Percentiles rank a stretch among this genome's conserved stretches.
Conservation (phyloP, 2,797 vertebrate species). For the Sternarchorhynchus goeldii region DNA sequence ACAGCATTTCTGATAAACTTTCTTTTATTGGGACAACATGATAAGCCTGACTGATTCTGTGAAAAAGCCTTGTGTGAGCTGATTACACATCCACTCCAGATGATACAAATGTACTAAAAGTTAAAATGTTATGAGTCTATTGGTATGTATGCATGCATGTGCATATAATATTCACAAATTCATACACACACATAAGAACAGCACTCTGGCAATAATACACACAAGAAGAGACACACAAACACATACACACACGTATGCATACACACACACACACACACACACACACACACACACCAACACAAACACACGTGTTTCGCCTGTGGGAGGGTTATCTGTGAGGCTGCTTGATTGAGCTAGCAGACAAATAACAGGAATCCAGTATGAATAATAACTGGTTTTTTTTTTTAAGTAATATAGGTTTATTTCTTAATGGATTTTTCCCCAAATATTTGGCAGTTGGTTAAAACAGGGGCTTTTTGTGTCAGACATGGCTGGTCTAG, state of each 20-base stretch:
- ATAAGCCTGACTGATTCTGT: conserved; percentile 1
- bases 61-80: neutral
- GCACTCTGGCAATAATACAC: no score
- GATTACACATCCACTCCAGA: neutral
- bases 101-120: neutral
- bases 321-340: conserved; percentile 29
- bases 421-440: conserved; percentile 5
- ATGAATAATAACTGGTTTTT: conserved; percentile 46
- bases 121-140: neutral
- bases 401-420: conserved; percentile 17
- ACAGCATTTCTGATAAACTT: conserved; percentile 43
- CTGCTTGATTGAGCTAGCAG: conserved; percentile 36
- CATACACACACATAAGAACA: conserved; percentile 13
- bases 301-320: conserved; percentile 21
- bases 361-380: conserved; percentile 43
- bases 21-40: conserved; percentile 5
- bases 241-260: neutral
- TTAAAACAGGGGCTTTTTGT: conserved; percentile 17
- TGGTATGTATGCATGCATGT: conserved; percentile 15
- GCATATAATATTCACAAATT: conserved; percentile 1
- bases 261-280: conserved; percentile 5
- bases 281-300: conserved; percentile 17
- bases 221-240: no score
- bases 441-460: conserved; percentile 28
- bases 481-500: conserved; percentile 37